These are phyloP conservation scores for Apostichopus californicus DNA, from an alignment of 35 echinoderm and acorn worm genomes.

Conservation along the genomic window DNA sequence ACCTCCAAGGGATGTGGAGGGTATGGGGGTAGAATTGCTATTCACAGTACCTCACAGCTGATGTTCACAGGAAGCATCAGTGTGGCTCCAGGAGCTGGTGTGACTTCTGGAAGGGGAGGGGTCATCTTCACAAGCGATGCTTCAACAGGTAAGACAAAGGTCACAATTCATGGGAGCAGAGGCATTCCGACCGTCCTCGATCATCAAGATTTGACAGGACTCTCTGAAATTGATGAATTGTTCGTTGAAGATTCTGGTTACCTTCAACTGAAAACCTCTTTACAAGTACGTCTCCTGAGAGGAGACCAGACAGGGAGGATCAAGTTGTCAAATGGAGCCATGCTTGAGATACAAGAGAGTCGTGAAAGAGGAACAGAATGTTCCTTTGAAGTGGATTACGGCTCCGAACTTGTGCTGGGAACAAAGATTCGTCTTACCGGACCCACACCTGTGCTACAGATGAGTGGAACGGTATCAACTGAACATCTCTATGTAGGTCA, in stretches of 20 bases:
- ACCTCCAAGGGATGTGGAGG: slow-evolving; percentile 66
- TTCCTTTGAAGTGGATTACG: slow-evolving; percentile 54
- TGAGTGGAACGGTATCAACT: slow-evolving; percentile 56
- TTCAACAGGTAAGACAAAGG: not conserved
- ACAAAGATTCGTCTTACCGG: slow-evolving; percentile 46
- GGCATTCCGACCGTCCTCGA: slow-evolving; percentile 37
- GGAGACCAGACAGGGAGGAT: slow-evolving; percentile 69
- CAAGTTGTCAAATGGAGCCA: not conserved
- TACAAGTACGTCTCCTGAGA: not conserved
- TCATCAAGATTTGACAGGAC: slow-evolving; percentile 14
- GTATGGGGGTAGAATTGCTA: slow-evolving; percentile 76
- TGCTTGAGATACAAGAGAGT: slow-evolving; percentile 15
- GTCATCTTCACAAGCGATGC: slow-evolving; percentile 45
- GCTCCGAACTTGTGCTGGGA: not conserved
- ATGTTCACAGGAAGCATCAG: slow-evolving; percentile 54
- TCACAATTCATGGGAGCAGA: slow-evolving; percentile 57
- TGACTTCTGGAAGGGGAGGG: slow-evolving; percentile 59
- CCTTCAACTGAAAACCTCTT: not conserved
- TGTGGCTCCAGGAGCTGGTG: slow-evolving; percentile 58
- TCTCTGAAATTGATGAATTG: slow-evolving; percentile 51
- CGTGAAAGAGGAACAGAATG: slow-evolving; percentile 56
- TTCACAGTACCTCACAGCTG: slow-evolving; percentile 26
- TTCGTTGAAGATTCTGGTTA: slow-evolving; percentile 46
- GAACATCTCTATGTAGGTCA: slow-evolving; percentile 27
- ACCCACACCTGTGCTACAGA: slow-evolving; percentile 24